These are phyloP conservation scores for Pollicipes pollicipes DNA, from an alignment of 1,140 invertebrate species.

Conservation along the genomic window DNA sequence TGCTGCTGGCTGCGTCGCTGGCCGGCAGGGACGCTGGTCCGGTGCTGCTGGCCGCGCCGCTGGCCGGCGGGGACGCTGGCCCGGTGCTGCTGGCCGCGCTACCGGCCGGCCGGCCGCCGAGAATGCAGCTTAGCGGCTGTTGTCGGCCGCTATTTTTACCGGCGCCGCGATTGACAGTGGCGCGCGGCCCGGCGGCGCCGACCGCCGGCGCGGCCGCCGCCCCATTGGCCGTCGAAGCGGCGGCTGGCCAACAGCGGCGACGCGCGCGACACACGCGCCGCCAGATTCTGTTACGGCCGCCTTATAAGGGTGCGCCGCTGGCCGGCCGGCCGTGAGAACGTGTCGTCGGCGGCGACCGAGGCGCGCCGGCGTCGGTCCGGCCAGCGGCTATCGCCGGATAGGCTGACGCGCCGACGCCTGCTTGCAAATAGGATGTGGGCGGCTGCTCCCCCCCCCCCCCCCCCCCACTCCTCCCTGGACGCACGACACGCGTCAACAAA, in stretches of 20 bases:
- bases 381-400: neutral
- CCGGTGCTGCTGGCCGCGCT: neutral
- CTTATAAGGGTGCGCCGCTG: neutral
- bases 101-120: too few relatives aligned
- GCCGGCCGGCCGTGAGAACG: neutral
- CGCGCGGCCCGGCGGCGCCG: too few relatives aligned
- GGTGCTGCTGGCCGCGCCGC: too few relatives aligned
- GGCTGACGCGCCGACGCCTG: neutral
- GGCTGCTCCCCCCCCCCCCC: too few relatives aligned
- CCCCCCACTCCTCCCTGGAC: too few relatives aligned
- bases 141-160: neutral
- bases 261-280: neutral
- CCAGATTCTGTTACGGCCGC: neutral
- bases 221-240: too few relatives aligned
- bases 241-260: neutral
- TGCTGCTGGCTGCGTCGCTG: neutral
- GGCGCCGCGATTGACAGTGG: neutral
- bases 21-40: too few relatives aligned
- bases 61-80: too few relatives aligned
- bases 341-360: too few relatives aligned
- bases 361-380: neutral
- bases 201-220: too few relatives aligned
- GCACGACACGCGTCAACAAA: too few relatives aligned
- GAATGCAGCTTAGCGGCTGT: neutral
- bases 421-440: too few relatives aligned